These are phyloP conservation scores for Sepiola atlantica DNA, from an alignment of 2,888 invertebrate species.

Conservation along the genomic window DNA sequence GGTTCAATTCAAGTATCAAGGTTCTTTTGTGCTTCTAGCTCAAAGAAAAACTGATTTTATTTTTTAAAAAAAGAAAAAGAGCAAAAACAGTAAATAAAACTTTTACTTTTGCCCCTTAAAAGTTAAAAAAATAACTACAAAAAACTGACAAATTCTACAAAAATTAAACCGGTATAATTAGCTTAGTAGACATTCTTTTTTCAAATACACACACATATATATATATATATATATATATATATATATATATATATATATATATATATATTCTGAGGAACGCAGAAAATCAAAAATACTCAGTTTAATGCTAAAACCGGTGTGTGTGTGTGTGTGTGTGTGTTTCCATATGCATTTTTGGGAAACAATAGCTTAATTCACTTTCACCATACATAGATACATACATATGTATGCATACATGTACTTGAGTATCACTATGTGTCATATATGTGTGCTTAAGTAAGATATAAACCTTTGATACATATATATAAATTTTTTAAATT, in stretches of 20 bases:
- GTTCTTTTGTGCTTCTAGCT: too few species aligned
- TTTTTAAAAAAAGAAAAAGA: too few species aligned
- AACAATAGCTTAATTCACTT: not conserved
- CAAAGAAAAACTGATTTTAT: too few species aligned
- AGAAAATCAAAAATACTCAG: not conserved
- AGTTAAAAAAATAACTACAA: not conserved
- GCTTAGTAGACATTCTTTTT: not conserved
- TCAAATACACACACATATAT: not conserved
- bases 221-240: slow-evolving; percentile 32
- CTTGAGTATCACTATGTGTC: not conserved
- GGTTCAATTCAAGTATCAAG: too few species aligned
- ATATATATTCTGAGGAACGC: not conserved
- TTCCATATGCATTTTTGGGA: not conserved
- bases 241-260: slow-evolving; percentile 17
- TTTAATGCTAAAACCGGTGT: too few species aligned
- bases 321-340: not conserved
- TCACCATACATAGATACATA: not conserved
- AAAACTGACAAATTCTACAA: too few species aligned
- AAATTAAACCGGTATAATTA: not conserved
- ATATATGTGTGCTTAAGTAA: not conserved
- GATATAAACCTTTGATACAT: not conserved
- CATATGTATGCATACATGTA: not conserved
- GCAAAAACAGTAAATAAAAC: too few species aligned
- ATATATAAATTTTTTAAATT: too few species aligned
- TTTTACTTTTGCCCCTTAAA: too few species aligned